Conservation (phyloP, 2,113 vertebrate genomes). For the Anseranas semipalmata region DNA sequence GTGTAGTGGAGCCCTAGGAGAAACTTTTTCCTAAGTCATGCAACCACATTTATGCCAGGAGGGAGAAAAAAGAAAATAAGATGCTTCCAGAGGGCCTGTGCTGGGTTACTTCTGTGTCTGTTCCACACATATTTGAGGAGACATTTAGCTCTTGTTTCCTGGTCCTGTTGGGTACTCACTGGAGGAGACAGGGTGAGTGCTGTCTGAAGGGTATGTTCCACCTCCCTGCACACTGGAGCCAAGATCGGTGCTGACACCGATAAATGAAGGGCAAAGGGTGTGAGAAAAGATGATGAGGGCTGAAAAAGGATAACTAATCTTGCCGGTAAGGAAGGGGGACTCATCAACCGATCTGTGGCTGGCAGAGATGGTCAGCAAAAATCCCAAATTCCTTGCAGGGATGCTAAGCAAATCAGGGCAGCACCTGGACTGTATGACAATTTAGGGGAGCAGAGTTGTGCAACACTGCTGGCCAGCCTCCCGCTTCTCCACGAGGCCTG, state of each 20-base stretch:
- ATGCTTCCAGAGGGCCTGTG: not conserved
- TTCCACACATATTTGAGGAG: not conserved
- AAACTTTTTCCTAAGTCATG: too few relatives aligned
- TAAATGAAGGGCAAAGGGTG: not conserved
- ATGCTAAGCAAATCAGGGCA: not conserved
- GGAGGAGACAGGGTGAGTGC: not conserved
- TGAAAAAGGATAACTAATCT: not conserved
- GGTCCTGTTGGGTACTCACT: too few relatives aligned
- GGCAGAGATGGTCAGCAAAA: not conserved
- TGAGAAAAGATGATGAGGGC: not conserved
- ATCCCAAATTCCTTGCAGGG: too few relatives aligned
- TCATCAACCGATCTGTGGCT: not conserved
- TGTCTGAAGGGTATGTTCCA: too few relatives aligned
- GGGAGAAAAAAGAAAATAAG: not conserved
- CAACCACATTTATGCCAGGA: not conserved
- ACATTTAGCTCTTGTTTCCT: too few relatives aligned
- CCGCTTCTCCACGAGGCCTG: too few relatives aligned
- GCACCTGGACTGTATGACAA: too few relatives aligned
- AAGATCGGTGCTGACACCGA: too few relatives aligned
- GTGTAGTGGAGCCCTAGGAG: accelerated
- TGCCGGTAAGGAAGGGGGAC: not conserved
- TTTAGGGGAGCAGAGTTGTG: not conserved
- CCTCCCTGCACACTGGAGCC: not conserved
- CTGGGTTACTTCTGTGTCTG: not conserved
- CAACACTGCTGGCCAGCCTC: not conserved